phyloP scores from a whole-genome alignment of 2,797 vertebrate genomes.

The Amazonetta brasiliensis region DNA sequence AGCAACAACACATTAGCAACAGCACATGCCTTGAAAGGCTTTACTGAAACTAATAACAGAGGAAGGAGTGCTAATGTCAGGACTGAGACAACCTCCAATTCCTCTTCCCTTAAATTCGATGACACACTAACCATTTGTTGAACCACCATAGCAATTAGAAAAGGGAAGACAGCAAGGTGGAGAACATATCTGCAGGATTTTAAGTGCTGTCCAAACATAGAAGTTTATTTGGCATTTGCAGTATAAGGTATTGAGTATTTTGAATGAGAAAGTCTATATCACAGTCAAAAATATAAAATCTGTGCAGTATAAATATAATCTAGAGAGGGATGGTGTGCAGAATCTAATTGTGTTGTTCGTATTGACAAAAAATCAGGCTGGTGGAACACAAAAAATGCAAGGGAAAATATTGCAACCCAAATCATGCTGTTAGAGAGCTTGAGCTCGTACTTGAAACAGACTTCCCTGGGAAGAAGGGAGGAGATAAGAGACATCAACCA shows the following conservation, averaged over 20 bases:
- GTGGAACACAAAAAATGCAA: background rate
- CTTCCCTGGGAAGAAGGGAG: background rate
- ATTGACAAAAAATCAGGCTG: background rate
- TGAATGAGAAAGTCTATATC: background rate
- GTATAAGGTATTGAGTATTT: background rate
- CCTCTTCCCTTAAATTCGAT: background rate
- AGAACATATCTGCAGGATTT: background rate
- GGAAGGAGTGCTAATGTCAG: background rate
- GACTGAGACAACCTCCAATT: background rate
- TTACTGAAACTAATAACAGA: background rate
- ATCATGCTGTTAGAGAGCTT: background rate
- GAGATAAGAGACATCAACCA: background rate
- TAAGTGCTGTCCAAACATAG: background rate
- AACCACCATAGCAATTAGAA: background rate
- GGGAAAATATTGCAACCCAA: background rate
- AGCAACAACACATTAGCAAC: background rate
- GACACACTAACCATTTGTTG: background rate
- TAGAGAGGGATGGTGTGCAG: background rate
- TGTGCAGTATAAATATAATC: background rate
- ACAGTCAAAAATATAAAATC: background rate
- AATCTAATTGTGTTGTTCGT: background rate
- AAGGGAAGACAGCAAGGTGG: background rate
- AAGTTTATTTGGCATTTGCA: background rate
- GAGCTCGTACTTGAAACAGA: background rate
- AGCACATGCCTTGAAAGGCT: background rate